Evolutionary conservation across 2,888 invertebrate genomes (phyloP), one percentile per base, ranked within the genome.

Genomic region (Chrysolina americana): DNA sequence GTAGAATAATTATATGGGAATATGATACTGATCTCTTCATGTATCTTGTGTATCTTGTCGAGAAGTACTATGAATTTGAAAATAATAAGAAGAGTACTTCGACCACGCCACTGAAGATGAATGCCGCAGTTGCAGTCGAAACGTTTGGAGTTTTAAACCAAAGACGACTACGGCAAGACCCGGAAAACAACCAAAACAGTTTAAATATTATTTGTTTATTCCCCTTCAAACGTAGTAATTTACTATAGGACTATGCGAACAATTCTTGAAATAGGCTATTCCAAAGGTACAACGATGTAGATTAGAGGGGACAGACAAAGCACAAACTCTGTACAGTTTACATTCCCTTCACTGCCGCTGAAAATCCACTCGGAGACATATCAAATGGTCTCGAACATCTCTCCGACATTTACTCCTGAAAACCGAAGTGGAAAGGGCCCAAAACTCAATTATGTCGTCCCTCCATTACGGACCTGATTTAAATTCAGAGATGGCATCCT

Each of bases 371-470:
- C 73, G 53, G 63, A 69, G 68, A 73, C 75, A 71, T 75, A 75
- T 75, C 78, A 78, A 78, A 78, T 78, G 78, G 76, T 71, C 68
- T 74, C 68, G 66, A 76, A 76, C 71, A 76, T 78, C 72, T 56
- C 74, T 68, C 72, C 69, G 76, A 76, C 78, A 76, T 74, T 76
- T 72, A 72, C 75, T 76, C 65, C 62, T 59, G 72, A 78, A 75
- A 76, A 77, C 75, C 66, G 62, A 64, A 65, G 65, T 68, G 65
- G 71, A 72, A 78, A 79, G 81, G 78, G 73, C 79, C 82, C 80
- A 77, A 83, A 83, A 85, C 84, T 85, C 84, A 84, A 85, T 85
- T 85, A 85, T 81, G 78, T 76, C 78, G 80, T 81, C 83, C 85
- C 80, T 80, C 80, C 80, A 83, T 80, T 83, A 81, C 82, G 83